Evolutionary conservation across 2,888 invertebrate genomes (phyloP).

Genomic region (Meghimatium bilineatum): DNA sequence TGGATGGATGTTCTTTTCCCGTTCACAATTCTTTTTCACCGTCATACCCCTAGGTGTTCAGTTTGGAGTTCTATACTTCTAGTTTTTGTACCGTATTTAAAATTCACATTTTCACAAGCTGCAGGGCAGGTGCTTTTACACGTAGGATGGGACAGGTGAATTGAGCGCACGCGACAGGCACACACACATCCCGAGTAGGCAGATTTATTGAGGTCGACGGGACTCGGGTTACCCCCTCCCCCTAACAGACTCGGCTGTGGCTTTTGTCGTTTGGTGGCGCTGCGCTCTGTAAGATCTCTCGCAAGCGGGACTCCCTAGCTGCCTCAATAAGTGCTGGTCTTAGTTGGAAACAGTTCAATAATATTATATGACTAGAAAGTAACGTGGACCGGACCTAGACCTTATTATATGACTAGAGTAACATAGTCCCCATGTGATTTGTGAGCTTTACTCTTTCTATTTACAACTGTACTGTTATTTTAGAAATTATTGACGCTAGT

Average conservation of each 20-base stretch:
- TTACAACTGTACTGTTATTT: too few species aligned
- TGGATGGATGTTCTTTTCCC: background rate
- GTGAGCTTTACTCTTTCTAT: too few species aligned
- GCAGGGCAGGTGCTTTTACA: slow-evolving; percentile 48
- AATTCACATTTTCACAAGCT: slow-evolving; percentile 44
- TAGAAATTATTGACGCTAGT: too few species aligned
- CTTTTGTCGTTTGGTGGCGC: slow-evolving; percentile 34
- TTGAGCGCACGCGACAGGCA: slow-evolving; percentile 34
- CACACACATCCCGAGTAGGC: slow-evolving; percentile 41
- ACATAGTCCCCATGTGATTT: too few species aligned
- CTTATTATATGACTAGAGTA: too few species aligned
- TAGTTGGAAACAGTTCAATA: background rate
- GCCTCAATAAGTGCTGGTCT: background rate
- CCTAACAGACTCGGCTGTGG: slow-evolving; percentile 25
- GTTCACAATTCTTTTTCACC: background rate
- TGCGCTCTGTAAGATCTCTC: background rate
- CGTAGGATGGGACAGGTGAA: slow-evolving; percentile 42
- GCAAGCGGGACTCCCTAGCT: background rate
- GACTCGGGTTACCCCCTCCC: slow-evolving; percentile 40
- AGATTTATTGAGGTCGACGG: slow-evolving; percentile 46
- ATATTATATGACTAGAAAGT: too few species aligned
- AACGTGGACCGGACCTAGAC: too few species aligned
- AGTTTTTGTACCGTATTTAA: slow-evolving; percentile 37
- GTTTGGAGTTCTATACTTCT: background rate
- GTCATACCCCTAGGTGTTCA: slow-evolving; percentile 14